Percentiles rank a stretch among this genome's conserved stretches.
Conservation (phyloP, 2,113 vertebrate genomes). For the Hyaena hyaena region DNA sequence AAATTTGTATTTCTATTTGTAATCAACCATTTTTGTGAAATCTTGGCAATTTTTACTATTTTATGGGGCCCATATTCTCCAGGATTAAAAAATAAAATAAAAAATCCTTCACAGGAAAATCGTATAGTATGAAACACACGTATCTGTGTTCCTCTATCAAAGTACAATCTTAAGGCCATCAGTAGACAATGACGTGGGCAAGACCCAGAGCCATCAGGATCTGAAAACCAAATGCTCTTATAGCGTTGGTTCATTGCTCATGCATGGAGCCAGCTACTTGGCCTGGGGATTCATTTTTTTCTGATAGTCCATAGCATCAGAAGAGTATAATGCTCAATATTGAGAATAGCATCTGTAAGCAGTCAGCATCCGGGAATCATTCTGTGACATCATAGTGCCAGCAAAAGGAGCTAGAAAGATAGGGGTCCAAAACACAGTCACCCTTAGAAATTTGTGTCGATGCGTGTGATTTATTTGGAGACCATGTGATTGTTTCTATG, state of each 20-base stretch:
- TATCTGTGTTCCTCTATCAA: neutral
- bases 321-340: neutral
- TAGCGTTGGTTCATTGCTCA: neutral
- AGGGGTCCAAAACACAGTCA: neutral
- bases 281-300: neutral
- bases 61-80: neutral
- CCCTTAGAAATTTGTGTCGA: neutral
- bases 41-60: neutral
- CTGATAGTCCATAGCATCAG: neutral
- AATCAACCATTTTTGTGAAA: neutral
- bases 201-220: neutral
- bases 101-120: neutral
- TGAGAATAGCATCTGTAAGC: neutral
- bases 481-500: neutral
- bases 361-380: neutral
- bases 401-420: neutral
- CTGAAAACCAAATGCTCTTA: neutral
- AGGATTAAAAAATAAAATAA: neutral
- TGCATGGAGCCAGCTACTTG: neutral
- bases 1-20: neutral
- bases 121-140: neutral
- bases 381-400: neutral
- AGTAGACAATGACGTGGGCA: neutral
- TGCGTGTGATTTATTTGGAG: neutral
- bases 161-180: neutral